phyloP scores from a whole-genome alignment of 2,888 invertebrate species.

The Oscheius sp. region DNA sequence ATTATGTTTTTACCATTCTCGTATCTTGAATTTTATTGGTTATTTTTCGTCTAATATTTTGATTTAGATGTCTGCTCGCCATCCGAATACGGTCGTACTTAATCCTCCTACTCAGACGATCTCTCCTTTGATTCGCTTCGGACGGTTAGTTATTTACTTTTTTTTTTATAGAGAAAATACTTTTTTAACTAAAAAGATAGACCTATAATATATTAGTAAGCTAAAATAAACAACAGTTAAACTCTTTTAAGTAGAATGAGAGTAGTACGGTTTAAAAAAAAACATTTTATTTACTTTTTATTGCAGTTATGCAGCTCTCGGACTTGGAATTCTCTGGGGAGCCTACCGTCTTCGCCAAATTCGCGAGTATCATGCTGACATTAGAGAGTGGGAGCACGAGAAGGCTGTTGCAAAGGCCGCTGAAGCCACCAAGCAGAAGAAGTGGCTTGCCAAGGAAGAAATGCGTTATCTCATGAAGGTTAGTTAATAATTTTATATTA shows the following conservation, averaged over 20 bases:
- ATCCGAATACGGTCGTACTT: conserved; percentile 64
- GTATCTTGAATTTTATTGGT: neutral
- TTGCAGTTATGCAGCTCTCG: conserved; percentile 64
- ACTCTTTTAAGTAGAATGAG: too few species aligned
- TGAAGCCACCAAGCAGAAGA: conserved; percentile 66
- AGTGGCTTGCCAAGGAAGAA: conserved; percentile 68
- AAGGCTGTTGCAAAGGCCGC: conserved; percentile 64
- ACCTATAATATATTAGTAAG: too few species aligned
- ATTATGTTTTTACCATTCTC: neutral
- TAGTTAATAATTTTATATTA: too few species aligned
- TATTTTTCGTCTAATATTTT: neutral
- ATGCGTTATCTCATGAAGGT: conserved; percentile 68
- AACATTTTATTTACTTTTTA: too few species aligned
- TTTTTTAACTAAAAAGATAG: too few species aligned
- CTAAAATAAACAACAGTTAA: too few species aligned
- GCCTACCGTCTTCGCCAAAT: conserved; percentile 61
- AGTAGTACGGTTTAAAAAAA: too few species aligned
- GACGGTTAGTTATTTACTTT: conserved; percentile 30
- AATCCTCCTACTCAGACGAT: conserved; percentile 67
- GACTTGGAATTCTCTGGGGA: conserved; percentile 63
- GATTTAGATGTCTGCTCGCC: conserved; percentile 56
- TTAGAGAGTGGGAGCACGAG: conserved; percentile 68
- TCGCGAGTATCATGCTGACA: conserved; percentile 67
- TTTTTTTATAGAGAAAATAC: neutral
- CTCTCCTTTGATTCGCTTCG: conserved; percentile 67